Base-by-base conservation (phyloP, 2,888 invertebrate species). In the Drosophila leonis region DNA sequence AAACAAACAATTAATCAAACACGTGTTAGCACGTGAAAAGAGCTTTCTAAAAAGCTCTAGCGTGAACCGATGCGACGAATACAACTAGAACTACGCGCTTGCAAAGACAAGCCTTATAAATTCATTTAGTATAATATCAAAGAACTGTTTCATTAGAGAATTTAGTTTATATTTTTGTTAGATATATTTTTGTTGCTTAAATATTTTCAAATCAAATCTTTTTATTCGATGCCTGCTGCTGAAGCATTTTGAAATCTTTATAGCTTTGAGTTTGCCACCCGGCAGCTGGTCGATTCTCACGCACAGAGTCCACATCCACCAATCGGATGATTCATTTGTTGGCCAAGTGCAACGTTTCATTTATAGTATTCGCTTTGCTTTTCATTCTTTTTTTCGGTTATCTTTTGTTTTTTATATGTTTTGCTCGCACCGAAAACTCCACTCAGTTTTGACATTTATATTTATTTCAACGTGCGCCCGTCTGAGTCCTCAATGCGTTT, bases 361-460 rank as follows among this genome's bases (percentile, higher is more conserved):
- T 52, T 46, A 54, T 54, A 54, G 24, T 39, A 42, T 54, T 61
- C 29, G 37, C 10, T 54, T 29, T 15, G 37, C 15, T 52, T 4
- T 35, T 27, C 5, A 33, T 44, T 33, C 2, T 24, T 24, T 64
- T 39, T 57, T 39, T 54, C 41, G 55, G 29, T 55, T 39, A 55
- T 55, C 55, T 41, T 52, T 44, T 46, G 60, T 42, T 51, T 57
- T 69, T 64, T 83, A 39, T 72, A 48, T 65, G 67, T 65, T 72
- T 69, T 51, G 64, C 65, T 75, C 81, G 73, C 73, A 73, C 73
- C 83, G 73, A 84, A 87, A 83, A 84, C 78, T 84, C 80, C 74
- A 76, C 88, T 88, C 88, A 83, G 78, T 86, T 86, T 90, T 90
- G 88, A 90, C 91, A 90, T 91, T 92, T 91, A 91, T 91, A 92